Evolutionary conservation across 2,113 vertebrate species (phyloP), one percentile per base, ranked within the genome.

Genomic region (Plectropomus leopardus): DNA sequence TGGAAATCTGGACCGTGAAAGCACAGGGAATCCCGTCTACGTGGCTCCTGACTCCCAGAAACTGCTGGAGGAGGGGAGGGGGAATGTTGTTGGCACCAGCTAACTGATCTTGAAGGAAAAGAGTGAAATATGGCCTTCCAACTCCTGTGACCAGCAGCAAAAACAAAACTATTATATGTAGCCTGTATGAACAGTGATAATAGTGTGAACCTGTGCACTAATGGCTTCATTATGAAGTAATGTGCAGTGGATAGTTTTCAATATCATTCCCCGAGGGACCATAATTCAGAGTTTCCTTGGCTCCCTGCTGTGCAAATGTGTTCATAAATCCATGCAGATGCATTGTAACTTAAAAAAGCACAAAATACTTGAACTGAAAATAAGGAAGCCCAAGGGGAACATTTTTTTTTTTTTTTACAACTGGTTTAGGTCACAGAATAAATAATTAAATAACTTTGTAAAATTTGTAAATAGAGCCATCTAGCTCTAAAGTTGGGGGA

Each of bases 11-110:
- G 83, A 87, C 17, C 28, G 8, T 1, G 67, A 71, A 82, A 53
- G 71, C n/a, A 51, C 77, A 89, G 91, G 92, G 92, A 92, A 90
- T 91, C 92, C 91, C 77, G 54, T 93, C 88, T 51, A 93, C 90
- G 90, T 94, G 92, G 93, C 93, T 90, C 61, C 54, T 65, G 70
- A 50, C 59, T 83, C 61, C 70, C 67, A 76, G 24, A 79, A 73
- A 44, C 71, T 15, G 70, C 32, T 55, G 69, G 78, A 76, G 30
- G 34, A 86, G 76, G 45, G 60, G 57, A 30, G 23, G 47, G 65
- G 34, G 55, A 66, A 45, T 60, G 15, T 19, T 59, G 53, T 28
- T 75, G 78, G 69, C 61, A 51, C 32, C 40, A 65, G 19, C 47
- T 64, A 23, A 44, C 32, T 67, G 76, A 66, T 83, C 34, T 32